Evolutionary conservation across 2,113 vertebrate genomes (phyloP).

Genomic region (Sula dactylatra): DNA sequence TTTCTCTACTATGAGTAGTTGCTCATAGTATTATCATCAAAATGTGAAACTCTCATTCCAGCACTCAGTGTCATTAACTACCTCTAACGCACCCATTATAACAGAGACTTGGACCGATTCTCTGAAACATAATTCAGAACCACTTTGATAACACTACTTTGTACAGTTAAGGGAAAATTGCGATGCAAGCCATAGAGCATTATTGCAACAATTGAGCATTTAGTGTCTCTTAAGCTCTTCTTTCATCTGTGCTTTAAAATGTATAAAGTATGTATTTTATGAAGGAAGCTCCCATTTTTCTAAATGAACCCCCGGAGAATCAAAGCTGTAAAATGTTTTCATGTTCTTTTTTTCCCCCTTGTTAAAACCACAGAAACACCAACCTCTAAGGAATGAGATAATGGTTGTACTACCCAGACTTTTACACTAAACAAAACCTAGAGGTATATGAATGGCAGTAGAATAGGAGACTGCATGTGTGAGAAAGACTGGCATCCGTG

Average conservation of each 20-base stretch:
- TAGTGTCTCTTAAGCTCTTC: not conserved
- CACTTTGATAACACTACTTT: not conserved
- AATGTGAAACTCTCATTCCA: not conserved
- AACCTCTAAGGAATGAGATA: constrained; percentile 34
- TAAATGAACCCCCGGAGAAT: not conserved
- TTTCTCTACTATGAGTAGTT: no score
- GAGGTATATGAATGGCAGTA: constrained; percentile 44
- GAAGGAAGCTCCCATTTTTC: constrained; percentile 22
- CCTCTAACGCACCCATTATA: not conserved
- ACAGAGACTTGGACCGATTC: not conserved
- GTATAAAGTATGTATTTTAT: constrained; percentile 19
- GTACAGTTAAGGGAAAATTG: not conserved
- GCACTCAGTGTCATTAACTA: not conserved
- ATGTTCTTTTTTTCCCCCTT: constrained; percentile 42
- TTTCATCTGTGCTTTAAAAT: not conserved
- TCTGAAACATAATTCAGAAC: not conserved
- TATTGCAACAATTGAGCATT: not conserved
- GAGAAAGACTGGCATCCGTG: constrained; percentile 38
- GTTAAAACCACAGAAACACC: constrained; percentile 56
- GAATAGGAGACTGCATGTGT: constrained; percentile 65
- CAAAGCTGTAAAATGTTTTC: constrained; percentile 41
- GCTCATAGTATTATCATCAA: not conserved
- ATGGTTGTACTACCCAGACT: constrained; percentile 40
- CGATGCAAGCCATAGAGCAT: not conserved
- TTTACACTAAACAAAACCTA: constrained; percentile 45